Evolutionary conservation across 2,888 invertebrate species (phyloP), one percentile per base, ranked within the genome.

Genomic region (Drosophila imparisetae): DNA sequence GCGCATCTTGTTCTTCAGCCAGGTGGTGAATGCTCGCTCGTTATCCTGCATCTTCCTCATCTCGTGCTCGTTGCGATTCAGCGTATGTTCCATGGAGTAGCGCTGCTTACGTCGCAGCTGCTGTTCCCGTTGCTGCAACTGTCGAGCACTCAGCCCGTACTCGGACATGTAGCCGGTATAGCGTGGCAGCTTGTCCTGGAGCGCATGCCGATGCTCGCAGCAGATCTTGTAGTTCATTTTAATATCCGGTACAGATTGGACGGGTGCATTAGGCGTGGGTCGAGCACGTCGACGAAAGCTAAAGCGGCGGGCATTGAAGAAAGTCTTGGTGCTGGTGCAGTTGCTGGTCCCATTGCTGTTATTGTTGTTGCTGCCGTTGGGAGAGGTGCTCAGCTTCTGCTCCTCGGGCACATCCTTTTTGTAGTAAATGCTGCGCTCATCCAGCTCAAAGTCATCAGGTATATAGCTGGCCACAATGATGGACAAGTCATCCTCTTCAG

Each of bases 81-180:
- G 77, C 27, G 92, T 88, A 57, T 91, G 91, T 30, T 92, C 90
- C 48, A 88, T 71, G 58, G 84, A 75, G 10, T 74, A 85, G 34
- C 87, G 90, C 32, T 91, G 87, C 52, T 91, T 88, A 18, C 87
- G 88, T 52, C 93, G 92, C 63, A 92, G 81, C 36, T 92, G 91
- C 58, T 91, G 91, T 57, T 93, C 92, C 30, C 93, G 91, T 57
- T 92, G 92, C 64, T 93, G 92, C 62, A 94, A 79, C 79, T 94
- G 94, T 42, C 92, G 91, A 6, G 92, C 93, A 53, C 92, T 94
- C 49, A 94, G 81, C 0, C 94, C 94, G 75, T 94, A 94, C 83
- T 94, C 94, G 0, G 94, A 94, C 69, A 93, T 89, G 66, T 93
- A 93, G 4, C 94, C 94, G 2, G 93, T 93, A 69, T 94, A 94